A percentile compares a stretch with the other conserved stretches of the same genome.
Conservation (phyloP, 2,113 vertebrate species). For the Eira barbara region DNA sequence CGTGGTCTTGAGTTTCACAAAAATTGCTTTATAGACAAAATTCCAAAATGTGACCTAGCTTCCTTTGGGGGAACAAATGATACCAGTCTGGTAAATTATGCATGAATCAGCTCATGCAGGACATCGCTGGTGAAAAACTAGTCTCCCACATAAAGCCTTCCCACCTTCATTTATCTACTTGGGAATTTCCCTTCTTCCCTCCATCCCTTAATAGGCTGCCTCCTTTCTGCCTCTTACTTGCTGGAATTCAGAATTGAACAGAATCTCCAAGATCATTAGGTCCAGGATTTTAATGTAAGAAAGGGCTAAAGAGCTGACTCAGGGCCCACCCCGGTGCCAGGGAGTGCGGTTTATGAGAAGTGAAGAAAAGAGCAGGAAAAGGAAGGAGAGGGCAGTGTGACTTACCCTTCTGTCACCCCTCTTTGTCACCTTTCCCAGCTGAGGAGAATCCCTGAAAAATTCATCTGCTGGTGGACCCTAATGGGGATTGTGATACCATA, state of each 20-base stretch:
- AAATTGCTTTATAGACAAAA: constrained; percentile 40
- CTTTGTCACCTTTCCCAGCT: neutral
- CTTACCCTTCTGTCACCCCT: neutral
- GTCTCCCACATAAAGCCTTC: neutral
- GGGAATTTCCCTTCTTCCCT: neutral
- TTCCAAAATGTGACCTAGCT: constrained; percentile 11
- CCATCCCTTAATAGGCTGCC: neutral
- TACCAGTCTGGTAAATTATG: neutral
- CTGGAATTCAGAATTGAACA: neutral
- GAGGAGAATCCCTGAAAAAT: neutral
- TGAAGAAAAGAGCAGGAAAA: neutral
- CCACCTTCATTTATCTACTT: neutral
- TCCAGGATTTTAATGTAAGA: neutral
- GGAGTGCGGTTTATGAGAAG: neutral
- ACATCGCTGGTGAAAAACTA: neutral
- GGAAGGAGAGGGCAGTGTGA: neutral
- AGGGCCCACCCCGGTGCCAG: neutral
- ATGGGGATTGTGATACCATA: neutral
- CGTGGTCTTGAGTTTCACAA: constrained; percentile 4
- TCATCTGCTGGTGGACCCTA: neutral
- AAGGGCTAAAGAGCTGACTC: neutral
- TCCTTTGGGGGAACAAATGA: constrained; percentile 15
- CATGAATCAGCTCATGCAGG: neutral
- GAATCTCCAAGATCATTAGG: neutral
- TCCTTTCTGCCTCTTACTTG: neutral